Conservation (phyloP, 2,113 vertebrate species). For the Zootoca vivipara region DNA sequence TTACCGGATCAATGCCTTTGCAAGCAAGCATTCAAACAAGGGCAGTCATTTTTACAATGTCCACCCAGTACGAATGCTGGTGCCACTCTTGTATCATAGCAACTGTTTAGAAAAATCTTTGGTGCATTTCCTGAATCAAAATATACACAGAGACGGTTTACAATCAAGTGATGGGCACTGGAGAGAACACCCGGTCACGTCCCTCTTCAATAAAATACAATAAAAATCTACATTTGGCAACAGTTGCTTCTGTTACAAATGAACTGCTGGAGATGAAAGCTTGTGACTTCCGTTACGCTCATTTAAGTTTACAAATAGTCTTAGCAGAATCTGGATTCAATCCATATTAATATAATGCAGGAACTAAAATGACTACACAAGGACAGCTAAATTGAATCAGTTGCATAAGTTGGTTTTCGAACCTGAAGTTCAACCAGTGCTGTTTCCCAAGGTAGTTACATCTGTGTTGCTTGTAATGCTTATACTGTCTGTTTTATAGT, state of each 20-base stretch:
- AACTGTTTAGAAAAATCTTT: not conserved
- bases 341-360: not conserved
- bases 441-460: conserved; percentile 27
- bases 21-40: not conserved
- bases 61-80: not conserved
- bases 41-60: not conserved
- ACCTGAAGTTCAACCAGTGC: not conserved
- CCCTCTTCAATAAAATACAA: not conserved
- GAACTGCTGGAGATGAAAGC: not conserved
- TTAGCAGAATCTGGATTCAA: not conserved
- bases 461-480: not conserved
- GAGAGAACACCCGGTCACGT: not conserved
- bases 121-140: not conserved
- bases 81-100: not conserved
- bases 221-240: not conserved
- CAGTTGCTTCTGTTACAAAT: not conserved
- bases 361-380: not conserved
- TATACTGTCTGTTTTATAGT: conserved; percentile 26
- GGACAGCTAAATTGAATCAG: not conserved
- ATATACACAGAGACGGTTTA: not conserved
- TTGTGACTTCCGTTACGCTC: not conserved
- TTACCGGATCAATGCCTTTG: not conserved
- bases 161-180: no score
- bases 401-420: not conserved
- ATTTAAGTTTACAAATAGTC: not conserved